Percentiles rank a stretch among this genome's conserved stretches.
These are phyloP conservation scores for Calameuta filiformis DNA, from an alignment of 2,888 invertebrate genomes.

Conservation along the genomic window DNA sequence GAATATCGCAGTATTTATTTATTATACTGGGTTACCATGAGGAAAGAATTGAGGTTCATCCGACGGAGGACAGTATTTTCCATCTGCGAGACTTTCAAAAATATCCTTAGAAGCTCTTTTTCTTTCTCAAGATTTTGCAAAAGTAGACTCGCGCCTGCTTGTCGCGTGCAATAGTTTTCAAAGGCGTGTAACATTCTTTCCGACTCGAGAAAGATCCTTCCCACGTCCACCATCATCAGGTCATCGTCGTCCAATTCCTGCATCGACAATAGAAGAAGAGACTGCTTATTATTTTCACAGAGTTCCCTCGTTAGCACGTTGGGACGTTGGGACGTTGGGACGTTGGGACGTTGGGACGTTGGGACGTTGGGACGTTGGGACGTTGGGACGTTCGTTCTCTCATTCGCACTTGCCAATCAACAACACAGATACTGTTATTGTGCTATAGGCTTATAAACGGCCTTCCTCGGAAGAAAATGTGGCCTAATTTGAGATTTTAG, in stretches of 20 bases:
- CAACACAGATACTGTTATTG: no score
- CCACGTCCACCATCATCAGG: conserved; percentile 88
- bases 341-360: no score
- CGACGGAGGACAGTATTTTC: conserved; percentile 91
- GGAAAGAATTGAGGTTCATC: conserved; percentile 97
- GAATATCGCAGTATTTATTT: conserved; percentile 8
- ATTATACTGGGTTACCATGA: conserved; percentile 78
- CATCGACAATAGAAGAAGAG: neutral
- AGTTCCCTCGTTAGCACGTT: neutral
- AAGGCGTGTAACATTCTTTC: conserved; percentile 94
- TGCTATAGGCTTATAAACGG: no score
- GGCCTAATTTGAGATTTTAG: no score
- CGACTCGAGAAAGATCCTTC: conserved; percentile 89
- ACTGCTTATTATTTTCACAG: neutral
- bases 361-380: no score
- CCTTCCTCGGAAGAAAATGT: no score
- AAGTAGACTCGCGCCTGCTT: conserved; percentile 88
- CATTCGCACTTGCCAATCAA: neutral
- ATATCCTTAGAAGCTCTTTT: conserved; percentile 92
- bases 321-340: no score
- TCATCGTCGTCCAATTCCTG: conserved; percentile 73
- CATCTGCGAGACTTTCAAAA: conserved; percentile 95
- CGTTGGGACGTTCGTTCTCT: neutral
- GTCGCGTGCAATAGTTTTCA: conserved; percentile 94
- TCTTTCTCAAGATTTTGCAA: conserved; percentile 93